phyloP scores from a whole-genome alignment of 2,797 vertebrate genomes.

The Ctenosaura bakeri region DNA sequence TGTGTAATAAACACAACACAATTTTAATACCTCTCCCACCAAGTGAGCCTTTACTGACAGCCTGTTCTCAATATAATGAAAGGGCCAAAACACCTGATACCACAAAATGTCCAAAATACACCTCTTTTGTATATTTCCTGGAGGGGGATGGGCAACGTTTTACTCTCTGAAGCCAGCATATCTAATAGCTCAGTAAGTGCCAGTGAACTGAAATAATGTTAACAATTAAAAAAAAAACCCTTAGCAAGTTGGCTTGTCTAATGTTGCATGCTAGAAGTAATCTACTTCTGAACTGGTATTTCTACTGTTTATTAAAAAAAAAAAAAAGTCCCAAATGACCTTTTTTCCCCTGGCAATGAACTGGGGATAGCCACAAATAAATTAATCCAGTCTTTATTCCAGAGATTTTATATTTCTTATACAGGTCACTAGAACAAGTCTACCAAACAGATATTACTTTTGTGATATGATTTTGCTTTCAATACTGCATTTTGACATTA shows the following conservation, averaged over 20 bases:
- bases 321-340: constrained; percentile 28
- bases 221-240: neutral
- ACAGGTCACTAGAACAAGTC: constrained; percentile 82
- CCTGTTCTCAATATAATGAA: neutral
- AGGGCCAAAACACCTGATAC: neutral
- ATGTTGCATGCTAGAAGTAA: constrained; percentile 9
- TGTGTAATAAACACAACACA: neutral
- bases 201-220: neutral
- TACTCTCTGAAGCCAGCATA: neutral
- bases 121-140: neutral
- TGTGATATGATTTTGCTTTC: constrained; percentile 70
- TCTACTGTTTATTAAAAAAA: neutral
- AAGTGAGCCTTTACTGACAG: neutral
- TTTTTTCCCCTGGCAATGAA: constrained; percentile 54
- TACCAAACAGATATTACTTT: constrained; percentile 79
- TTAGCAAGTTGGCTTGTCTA: neutral
- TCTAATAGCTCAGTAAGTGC: neutral
- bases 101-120: neutral
- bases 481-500: constrained; percentile 80
- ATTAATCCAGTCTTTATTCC: constrained; percentile 86
- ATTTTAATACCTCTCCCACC: neutral
- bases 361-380: constrained; percentile 80
- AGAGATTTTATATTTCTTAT: constrained; percentile 80
- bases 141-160: neutral
- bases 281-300: constrained; percentile 12